These are phyloP conservation scores for Sebastes fasciatus DNA, from an alignment of 2,113 vertebrate species.

Conservation along the genomic window DNA sequence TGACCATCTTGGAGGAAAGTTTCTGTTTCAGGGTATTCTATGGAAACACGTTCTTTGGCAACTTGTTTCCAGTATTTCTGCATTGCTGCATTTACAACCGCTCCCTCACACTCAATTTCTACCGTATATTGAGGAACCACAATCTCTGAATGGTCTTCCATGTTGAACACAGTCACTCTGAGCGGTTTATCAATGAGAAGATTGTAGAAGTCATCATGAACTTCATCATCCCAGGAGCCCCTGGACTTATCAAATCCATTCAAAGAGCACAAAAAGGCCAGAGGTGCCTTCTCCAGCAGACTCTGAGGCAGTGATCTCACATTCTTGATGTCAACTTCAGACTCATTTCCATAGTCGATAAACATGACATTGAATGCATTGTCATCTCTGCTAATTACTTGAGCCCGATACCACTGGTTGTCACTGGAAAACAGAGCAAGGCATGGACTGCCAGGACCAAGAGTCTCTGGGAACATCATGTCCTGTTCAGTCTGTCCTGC, in stretches of 20 bases:
- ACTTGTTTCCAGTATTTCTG: slow-evolving; percentile 79
- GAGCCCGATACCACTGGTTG: slow-evolving; percentile 86
- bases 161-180: slow-evolving; percentile 78
- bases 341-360: slow-evolving; percentile 89
- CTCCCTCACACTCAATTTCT: slow-evolving; percentile 78
- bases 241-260: slow-evolving; percentile 82
- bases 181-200: slow-evolving; percentile 81
- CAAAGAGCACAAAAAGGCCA: slow-evolving; percentile 89
- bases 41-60: not conserved
- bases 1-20: slow-evolving; percentile 1
- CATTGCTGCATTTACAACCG: slow-evolving; percentile 84
- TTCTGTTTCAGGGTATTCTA: not conserved
- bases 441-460: slow-evolving; percentile 82
- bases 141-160: slow-evolving; percentile 38
- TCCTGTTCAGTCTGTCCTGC: slow-evolving; percentile 62
- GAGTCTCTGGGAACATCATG: not conserved
- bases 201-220: slow-evolving; percentile 83
- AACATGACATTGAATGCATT: slow-evolving; percentile 76
- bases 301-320: slow-evolving; percentile 79
- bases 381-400: slow-evolving; percentile 72
- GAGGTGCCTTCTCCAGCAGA: slow-evolving; percentile 81
- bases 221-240: slow-evolving; percentile 83
- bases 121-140: slow-evolving; percentile 82
- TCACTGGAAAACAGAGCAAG: slow-evolving; percentile 86
- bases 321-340: slow-evolving; percentile 70